phyloP scores from a whole-genome alignment of 2,797 vertebrate genomes.

The Myotis vivesi region DNA sequence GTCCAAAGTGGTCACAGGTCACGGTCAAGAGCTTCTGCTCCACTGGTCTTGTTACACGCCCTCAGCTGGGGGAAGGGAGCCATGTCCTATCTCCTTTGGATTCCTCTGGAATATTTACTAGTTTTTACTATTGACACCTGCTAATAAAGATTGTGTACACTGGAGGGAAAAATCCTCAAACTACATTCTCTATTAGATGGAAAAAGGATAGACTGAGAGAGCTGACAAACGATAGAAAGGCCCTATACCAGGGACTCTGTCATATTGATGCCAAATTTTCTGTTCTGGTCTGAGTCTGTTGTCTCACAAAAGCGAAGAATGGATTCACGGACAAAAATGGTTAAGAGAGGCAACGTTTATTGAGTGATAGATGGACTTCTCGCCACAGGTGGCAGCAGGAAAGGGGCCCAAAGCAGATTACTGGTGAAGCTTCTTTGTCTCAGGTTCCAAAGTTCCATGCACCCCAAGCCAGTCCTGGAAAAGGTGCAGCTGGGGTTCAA shows the following conservation, averaged over 20 bases:
- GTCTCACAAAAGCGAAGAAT: no score
- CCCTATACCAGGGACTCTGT: neutral
- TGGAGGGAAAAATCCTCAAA: neutral
- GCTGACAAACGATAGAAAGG: neutral
- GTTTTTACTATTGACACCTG: neutral
- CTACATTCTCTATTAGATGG: neutral
- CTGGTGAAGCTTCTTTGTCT: no score
- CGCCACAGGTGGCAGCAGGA: no score
- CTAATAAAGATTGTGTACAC: neutral
- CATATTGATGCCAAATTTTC: no score
- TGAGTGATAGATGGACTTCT: no score
- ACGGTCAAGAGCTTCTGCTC: neutral
- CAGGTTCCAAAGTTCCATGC: no score
- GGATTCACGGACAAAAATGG: no score
- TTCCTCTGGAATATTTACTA: neutral
- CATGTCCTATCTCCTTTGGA: neutral
- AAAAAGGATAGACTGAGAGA: neutral
- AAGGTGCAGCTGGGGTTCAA: no score
- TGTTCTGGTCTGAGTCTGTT: no score
- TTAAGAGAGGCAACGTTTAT: no score
- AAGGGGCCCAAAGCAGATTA: no score
- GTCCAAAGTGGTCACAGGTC: neutral
- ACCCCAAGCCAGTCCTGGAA: no score
- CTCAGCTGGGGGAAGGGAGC: neutral
- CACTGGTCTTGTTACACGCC: neutral